Conservation (phyloP, 2,113 vertebrate species). For the Todiramphus saurophagus region DNA sequence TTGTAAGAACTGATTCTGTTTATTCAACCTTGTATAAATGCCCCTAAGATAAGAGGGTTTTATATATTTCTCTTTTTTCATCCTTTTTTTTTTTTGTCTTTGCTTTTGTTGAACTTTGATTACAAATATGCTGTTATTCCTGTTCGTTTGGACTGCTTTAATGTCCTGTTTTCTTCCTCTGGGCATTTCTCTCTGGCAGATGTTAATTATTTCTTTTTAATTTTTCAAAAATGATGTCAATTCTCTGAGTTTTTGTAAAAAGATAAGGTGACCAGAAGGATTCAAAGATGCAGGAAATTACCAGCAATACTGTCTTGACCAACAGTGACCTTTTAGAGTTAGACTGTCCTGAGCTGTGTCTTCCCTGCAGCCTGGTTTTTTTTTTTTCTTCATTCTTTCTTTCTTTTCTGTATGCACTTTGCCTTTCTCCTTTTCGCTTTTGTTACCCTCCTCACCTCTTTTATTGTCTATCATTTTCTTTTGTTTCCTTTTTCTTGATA, state of each 20-base stretch:
- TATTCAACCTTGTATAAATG: neutral
- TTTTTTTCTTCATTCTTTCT: neutral
- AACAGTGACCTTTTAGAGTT: neutral
- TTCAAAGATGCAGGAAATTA: neutral
- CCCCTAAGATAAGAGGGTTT: neutral
- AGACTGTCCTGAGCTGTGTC: neutral
- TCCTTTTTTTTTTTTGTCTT: neutral
- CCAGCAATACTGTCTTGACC: neutral
- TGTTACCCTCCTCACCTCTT: neutral
- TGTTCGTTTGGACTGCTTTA: neutral
- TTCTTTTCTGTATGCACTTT: neutral
- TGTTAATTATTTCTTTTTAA: neutral
- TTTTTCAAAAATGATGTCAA: neutral
- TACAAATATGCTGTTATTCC: neutral
- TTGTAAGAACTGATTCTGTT: neutral
- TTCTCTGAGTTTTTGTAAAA: neutral
- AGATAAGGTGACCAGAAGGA: neutral
- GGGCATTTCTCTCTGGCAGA: neutral
- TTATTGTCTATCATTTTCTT: fast-evolving
- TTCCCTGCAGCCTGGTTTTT: neutral
- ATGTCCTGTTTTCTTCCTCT: neutral
- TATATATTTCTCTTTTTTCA: neutral
- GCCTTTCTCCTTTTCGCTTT: neutral
- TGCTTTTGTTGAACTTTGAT: neutral
- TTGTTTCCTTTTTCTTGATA: neutral